Base-by-base conservation (phyloP, 2,888 invertebrate genomes). In the Ectemnius lituratus region DNA sequence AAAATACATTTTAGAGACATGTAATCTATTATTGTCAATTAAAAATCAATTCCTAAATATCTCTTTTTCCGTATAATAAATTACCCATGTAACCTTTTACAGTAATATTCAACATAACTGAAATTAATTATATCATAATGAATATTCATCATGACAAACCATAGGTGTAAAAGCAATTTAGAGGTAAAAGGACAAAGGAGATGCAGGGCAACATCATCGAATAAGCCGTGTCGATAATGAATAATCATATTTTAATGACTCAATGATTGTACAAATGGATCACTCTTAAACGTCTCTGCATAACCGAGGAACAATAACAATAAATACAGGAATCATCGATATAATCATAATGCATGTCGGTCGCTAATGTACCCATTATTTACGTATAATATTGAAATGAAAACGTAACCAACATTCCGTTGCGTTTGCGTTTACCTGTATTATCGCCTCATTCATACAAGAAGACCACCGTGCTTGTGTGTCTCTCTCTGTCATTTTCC, bases 241-340 rank as follows among this genome's bases (percentile, higher is more conserved):
- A 88, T 90, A 90, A 90, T 90, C 89, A 90, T 90, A 90, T 87
- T 90, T 90, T 90, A 90, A 90, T 90, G 89, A 89, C 88, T 88
- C 89, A 89, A 90, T 90, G 89, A 90, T 90, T 89, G 90, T 90
- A 90, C 90, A 90, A 90, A 90, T 90, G 87, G 89, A 90, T 89
- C 87, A 88, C 85, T 87, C 87, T 88, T 87, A 87, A 90, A 89
- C 87, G 85, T 88, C 86, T 85, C 83, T 87, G 87, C 85, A 82
- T 86, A 90, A 90, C 89, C 86, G 86, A 90, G 88, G 88, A 90
- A 90, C 89, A 88, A 88, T 88, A 89, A 90, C 88, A 89, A 88
- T 86, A 85, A 88, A 88, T 87, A 88, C 84, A 87, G 80, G 82
- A 87, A 87, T 89, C 85, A 87, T 87, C 82, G 84, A 37, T 37